Evolutionary conservation across 1,140 invertebrate species (phyloP), one percentile per base, ranked within the genome.

Genomic region (Yoshiicerus persimilis): DNA sequence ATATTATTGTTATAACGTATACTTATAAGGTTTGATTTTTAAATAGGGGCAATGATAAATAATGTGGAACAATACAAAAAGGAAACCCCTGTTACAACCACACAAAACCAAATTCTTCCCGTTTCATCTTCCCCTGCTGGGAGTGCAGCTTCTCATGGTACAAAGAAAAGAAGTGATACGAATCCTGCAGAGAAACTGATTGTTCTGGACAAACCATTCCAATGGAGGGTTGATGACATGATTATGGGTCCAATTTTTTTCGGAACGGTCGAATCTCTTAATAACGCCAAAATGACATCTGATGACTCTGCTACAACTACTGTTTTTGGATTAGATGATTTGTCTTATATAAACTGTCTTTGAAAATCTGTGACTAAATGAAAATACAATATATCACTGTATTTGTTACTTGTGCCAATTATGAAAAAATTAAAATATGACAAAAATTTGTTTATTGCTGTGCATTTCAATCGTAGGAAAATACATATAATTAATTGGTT

Each of bases 191-290:
- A 80, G 27, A 80, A 87, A 77, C 10, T 77, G 13, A 87, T 88
- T 36, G 39, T 77, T 0, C 23, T 88, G 4, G 36, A 88, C 56
- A 66, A 47, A 20, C 6, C 88, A 6, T 88, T 88, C 56, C 85
- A 86, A 8, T 88, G 88, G 88, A 41, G 84, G 41, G 27, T 88
- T 0, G 84, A 88, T 70, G 88, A 86, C 77, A n/a, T 20, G 16
- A 56, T 47, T 9, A 56, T 86, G 23, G 88, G 88, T 4, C 88
- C 88, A 66, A 62, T 88, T 2, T 88, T 88, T 64, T 88, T 86
- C 25, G 88, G 88, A 56, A 84, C 34, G 11, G 85, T 88, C 9
- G 47, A 86, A 86, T 86, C 84, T 25, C 25, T 86, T n/a, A 66
- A 62, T 13, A 62, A 86, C 16, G 11, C 38, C 0, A 84, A 84